These are phyloP conservation scores for Eubucco bourcierii DNA, from an alignment of 2,113 vertebrate genomes.

Conservation along the genomic window DNA sequence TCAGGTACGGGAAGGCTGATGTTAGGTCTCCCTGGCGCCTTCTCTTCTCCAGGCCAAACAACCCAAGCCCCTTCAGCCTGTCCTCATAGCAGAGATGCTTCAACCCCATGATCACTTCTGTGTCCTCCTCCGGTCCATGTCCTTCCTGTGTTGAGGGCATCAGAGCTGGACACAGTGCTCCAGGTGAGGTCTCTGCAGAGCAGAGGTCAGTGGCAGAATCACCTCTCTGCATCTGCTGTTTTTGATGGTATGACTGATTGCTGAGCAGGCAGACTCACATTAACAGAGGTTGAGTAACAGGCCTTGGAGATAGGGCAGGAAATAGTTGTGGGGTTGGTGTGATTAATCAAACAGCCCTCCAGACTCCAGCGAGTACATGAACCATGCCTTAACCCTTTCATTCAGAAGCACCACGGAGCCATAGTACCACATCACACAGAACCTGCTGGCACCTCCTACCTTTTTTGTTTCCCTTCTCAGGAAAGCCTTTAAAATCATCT, in stretches of 20 bases:
- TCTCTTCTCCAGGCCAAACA: no score
- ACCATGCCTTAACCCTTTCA: conserved; percentile 24
- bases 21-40: no score
- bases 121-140: no score
- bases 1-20: no score
- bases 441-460: neutral
- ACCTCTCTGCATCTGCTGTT: no score
- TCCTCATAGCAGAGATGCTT: no score
- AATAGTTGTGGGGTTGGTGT: neutral
- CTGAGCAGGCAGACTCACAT: accelerated
- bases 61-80: no score
- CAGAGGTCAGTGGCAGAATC: no score
- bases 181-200: no score
- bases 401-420: neutral
- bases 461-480: neutral
- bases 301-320: neutral
- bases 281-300: neutral
- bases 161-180: no score
- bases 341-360: neutral
- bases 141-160: no score
- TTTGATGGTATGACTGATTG: neutral
- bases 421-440: neutral
- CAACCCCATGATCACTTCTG: no score
- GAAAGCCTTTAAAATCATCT: neutral
- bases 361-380: neutral